phyloP scores from a whole-genome alignment of 1,140 invertebrate genomes.

The Camponotus vicinus region DNA sequence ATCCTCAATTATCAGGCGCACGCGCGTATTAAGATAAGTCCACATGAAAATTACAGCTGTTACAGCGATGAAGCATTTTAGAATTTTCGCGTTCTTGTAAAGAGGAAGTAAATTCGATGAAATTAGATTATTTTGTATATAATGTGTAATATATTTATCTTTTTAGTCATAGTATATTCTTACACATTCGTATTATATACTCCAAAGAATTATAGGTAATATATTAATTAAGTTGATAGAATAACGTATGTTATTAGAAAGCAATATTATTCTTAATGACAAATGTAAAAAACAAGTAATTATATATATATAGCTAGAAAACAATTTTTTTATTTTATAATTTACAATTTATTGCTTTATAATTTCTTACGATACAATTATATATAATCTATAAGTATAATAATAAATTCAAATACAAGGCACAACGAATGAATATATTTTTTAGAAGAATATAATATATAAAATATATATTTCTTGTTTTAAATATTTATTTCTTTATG shows the following conservation, averaged over 20 bases:
- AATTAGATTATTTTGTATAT: neutral
- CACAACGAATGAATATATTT: neutral
- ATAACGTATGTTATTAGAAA: neutral
- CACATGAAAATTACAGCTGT: constrained; percentile 21
- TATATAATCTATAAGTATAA: neutral
- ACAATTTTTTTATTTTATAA: neutral
- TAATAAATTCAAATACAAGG: neutral
- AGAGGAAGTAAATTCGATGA: neutral
- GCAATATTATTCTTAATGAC: neutral
- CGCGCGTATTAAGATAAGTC: constrained; percentile 8
- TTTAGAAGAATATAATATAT: neutral
- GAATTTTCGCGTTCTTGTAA: no score
- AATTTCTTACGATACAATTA: neutral
- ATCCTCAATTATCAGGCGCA: constrained; percentile 68
- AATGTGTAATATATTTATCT: no score
- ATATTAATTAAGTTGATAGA: no score
- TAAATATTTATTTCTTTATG: no score
- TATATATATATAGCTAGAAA: neutral
- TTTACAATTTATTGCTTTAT: no score
- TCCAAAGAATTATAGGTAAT: neutral
- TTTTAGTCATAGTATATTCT: neutral
- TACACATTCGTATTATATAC: neutral
- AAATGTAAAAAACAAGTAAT: neutral
- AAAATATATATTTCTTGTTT: no score
- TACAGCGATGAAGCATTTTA: neutral